phyloP scores from a whole-genome alignment of 92 coral and sea anemone species.

The Porites evermanni region DNA sequence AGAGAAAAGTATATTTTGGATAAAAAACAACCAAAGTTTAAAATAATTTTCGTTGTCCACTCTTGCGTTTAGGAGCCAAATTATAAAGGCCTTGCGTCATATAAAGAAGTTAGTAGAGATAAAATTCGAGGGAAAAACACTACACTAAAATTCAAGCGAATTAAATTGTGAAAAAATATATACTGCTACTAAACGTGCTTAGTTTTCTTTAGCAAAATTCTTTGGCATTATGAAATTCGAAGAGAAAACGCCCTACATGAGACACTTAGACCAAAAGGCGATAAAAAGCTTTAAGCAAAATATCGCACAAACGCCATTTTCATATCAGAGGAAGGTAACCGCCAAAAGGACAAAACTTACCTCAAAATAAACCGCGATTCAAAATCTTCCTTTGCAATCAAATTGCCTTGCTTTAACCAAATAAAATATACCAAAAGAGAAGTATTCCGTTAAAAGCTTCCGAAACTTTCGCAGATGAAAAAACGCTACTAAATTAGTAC shows the following conservation, averaged over 20 bases:
- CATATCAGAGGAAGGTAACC: conserved; percentile 26
- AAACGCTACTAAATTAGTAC: conserved; percentile 26
- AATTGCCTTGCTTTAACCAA: background rate
- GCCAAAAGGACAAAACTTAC: conserved; percentile 24
- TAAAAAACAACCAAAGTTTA: background rate
- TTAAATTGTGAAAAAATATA: background rate
- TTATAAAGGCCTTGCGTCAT: conserved; percentile 62
- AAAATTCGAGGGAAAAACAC: background rate
- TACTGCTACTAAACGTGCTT: background rate
- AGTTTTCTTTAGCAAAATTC: background rate
- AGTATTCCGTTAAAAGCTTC: conserved; percentile 4
- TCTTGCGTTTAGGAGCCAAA: conserved; percentile 41
- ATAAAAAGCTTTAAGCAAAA: conserved; percentile 34
- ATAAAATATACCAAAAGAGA: conserved; percentile 3
- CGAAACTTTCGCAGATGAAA: conserved; percentile 28
- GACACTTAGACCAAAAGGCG: conserved; percentile 14
- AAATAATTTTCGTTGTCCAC: conserved; percentile 12
- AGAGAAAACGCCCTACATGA: conserved; percentile 28
- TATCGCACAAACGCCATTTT: conserved; percentile 22
- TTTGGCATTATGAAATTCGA: background rate
- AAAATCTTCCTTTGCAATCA: conserved; percentile 4
- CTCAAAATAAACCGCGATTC: conserved; percentile 16
- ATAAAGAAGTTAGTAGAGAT: background rate
- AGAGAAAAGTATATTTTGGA: background rate
- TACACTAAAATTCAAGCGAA: background rate